phyloP scores from a whole-genome alignment of 2,888 invertebrate genomes.

The Elmis aenea region DNA sequence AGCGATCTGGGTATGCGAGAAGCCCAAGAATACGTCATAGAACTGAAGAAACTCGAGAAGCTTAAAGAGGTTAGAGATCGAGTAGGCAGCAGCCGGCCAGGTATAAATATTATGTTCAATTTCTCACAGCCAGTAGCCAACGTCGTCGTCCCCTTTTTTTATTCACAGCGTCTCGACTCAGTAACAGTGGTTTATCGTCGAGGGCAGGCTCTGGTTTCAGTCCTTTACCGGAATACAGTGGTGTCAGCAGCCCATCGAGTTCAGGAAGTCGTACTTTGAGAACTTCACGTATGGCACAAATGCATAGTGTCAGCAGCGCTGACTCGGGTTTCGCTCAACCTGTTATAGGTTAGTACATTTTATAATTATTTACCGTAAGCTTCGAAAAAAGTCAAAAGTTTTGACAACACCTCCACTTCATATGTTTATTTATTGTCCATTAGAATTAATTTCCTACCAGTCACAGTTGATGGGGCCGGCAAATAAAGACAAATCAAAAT shows the following conservation, averaged over 20 bases:
- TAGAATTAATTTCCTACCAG: conserved; percentile 24
- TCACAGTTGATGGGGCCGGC: no score
- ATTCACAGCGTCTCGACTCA: conserved; percentile 49
- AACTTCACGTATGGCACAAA: conserved; percentile 31
- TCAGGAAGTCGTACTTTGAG: conserved; percentile 32
- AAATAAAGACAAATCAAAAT: no score
- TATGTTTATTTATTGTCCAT: no score
- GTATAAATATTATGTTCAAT: conserved; percentile 26
- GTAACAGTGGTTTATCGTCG: conserved; percentile 54
- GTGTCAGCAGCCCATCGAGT: conserved; percentile 30
- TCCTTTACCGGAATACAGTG: conserved; percentile 46
- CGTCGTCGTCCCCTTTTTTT: no score
- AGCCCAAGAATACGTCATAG: conserved; percentile 76
- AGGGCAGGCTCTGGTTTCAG: conserved; percentile 54
- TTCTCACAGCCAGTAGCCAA: no score
- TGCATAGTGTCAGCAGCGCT: conserved; percentile 41
- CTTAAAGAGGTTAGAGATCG: conserved; percentile 54
- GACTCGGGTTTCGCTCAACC: conserved; percentile 41
- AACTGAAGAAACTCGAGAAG: conserved; percentile 67
- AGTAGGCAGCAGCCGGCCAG: conserved; percentile 55
- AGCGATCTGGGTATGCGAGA: conserved; percentile 88
- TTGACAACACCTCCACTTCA: no score
- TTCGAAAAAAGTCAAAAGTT: no score
- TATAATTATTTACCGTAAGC: no score
- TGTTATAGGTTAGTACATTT: conserved; percentile 19